Evolutionary conservation across 2,797 vertebrate genomes (phyloP).

Genomic region (Macropus fuliginosus): DNA sequence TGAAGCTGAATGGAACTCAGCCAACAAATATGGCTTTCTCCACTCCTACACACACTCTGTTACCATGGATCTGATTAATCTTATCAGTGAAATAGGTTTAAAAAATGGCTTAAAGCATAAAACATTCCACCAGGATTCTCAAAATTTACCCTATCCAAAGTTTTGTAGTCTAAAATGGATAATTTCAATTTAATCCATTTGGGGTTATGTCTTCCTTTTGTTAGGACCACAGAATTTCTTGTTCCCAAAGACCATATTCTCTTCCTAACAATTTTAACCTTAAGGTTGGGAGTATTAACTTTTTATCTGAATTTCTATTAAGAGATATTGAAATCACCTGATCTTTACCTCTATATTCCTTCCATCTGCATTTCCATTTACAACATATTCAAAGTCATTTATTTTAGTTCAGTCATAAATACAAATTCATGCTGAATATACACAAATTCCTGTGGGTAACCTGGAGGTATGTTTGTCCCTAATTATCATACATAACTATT

Average conservation of each 20-base stretch:
- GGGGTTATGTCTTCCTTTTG: background rate
- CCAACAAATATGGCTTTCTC: constrained; percentile 2
- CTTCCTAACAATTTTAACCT: constrained; percentile 32
- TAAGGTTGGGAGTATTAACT: constrained; percentile 2
- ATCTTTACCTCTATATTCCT: constrained; percentile 6
- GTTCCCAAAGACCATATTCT: background rate
- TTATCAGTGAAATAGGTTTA: constrained; percentile 23
- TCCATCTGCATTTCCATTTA: constrained; percentile 47
- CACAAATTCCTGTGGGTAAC: background rate
- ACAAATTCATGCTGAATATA: background rate
- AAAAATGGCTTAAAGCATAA: constrained; percentile 25
- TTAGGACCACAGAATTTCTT: background rate
- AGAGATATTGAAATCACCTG: background rate
- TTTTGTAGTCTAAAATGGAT: background rate
- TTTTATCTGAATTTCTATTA: constrained; percentile 21
- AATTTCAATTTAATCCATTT: background rate
- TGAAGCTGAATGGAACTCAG: background rate
- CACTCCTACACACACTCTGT: constrained; percentile 14
- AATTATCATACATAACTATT: background rate
- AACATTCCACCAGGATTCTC: constrained; percentile 26
- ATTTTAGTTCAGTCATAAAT: constrained; percentile 24
- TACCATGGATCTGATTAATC: constrained; percentile 39
- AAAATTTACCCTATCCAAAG: background rate
- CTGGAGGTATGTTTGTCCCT: background rate
- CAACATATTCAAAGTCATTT: constrained; percentile 6